Evolutionary conservation across 2,888 invertebrate species (phyloP).

Genomic region (Acleris emargana): DNA sequence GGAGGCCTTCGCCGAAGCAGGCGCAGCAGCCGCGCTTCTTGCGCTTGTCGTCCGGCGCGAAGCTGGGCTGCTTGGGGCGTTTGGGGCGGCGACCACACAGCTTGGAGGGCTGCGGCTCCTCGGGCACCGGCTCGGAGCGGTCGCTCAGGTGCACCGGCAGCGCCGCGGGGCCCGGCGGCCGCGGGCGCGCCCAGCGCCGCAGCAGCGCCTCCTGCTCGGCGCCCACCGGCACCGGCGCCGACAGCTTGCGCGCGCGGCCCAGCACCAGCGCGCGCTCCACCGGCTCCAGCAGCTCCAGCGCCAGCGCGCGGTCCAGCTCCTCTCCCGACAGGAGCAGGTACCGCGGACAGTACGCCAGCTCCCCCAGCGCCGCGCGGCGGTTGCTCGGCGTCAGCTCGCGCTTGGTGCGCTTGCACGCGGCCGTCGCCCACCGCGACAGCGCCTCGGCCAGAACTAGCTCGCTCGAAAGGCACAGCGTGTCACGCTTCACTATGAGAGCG

Average conservation of each 20-base stretch:
- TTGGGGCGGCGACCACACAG: slow-evolving; percentile 66
- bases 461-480: slow-evolving; percentile 86
- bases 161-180: slow-evolving; percentile 69
- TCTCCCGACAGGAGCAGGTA: slow-evolving; percentile 87
- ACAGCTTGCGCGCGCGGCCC: slow-evolving; percentile 69
- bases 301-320: slow-evolving; percentile 85
- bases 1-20: slow-evolving; percentile 76
- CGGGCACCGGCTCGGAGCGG: slow-evolving; percentile 65
- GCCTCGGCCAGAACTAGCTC: slow-evolving; percentile 86
- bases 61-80: slow-evolving; percentile 71
- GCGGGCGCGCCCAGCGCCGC: slow-evolving; percentile 72
- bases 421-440: slow-evolving; percentile 81
- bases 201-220: slow-evolving; percentile 73
- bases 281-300: slow-evolving; percentile 71
- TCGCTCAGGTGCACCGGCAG: slow-evolving; percentile 73
- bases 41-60: slow-evolving; percentile 67
- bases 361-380: slow-evolving; percentile 74
- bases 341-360: slow-evolving; percentile 85
- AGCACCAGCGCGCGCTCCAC: slow-evolving; percentile 74
- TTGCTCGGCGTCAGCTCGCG: slow-evolving; percentile 74
- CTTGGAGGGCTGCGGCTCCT: slow-evolving; percentile 64
- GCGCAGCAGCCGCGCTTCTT: slow-evolving; percentile 75
- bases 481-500: slow-evolving; percentile 85
- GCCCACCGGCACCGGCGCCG: slow-evolving; percentile 75
- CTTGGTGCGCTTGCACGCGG: slow-evolving; percentile 73